These are phyloP conservation scores for Arenaria interpres DNA, from an alignment of 2,113 vertebrate genomes.

Conservation along the genomic window DNA sequence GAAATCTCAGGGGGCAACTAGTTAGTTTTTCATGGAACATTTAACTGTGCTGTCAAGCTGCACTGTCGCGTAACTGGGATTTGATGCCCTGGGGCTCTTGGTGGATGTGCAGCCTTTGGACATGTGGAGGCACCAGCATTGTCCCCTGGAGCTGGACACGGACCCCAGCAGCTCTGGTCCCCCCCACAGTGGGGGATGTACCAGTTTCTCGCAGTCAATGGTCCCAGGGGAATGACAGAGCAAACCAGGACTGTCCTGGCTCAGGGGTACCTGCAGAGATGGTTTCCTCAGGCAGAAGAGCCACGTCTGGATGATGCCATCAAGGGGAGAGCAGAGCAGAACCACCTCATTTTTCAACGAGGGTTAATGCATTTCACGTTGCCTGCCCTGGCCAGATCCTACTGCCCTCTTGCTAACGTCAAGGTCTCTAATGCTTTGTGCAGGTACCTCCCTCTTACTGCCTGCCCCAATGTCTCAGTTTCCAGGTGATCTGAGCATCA, in stretches of 20 bases:
- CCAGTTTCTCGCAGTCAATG: not conserved
- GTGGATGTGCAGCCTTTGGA: not conserved
- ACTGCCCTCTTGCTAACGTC: not conserved
- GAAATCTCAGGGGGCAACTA: not conserved
- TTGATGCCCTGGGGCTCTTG: not conserved
- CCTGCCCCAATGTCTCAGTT: not conserved
- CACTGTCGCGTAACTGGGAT: fast-evolving
- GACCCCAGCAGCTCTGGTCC: not conserved
- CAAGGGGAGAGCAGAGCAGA: not conserved
- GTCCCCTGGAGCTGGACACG: fast-evolving
- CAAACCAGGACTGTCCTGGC: no score
- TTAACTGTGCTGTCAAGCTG: fast-evolving
- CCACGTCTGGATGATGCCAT: fast-evolving
- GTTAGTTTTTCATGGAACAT: not conserved
- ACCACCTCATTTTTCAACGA: fast-evolving
- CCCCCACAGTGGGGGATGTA: not conserved
- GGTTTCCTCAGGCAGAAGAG: not conserved
- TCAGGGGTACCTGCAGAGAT: not conserved
- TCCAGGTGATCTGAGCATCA: not conserved
- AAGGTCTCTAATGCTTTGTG: fast-evolving
- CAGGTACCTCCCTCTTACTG: fast-evolving
- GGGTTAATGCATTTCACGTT: fast-evolving
- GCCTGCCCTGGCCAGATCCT: not conserved
- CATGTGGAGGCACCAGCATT: fast-evolving
- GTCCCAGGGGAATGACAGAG: not conserved